Conservation (phyloP, 92 coral and sea anemone genomes). For the Heliopora coerulea region DNA sequence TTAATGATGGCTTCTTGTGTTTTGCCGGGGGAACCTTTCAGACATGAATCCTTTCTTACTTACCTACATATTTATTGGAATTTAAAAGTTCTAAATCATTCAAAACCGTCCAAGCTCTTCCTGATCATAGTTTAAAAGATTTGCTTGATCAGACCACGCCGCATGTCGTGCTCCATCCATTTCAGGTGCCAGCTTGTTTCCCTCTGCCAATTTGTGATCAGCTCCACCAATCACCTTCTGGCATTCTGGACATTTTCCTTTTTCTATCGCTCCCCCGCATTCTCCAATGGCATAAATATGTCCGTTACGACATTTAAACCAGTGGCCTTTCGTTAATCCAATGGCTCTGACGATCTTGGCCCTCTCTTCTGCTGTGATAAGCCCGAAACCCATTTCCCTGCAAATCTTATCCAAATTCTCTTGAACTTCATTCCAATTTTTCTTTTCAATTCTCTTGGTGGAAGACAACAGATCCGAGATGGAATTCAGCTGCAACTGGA, state of each 20-base stretch:
- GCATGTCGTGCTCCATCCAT: slow-evolving; percentile 65
- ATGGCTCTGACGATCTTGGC: slow-evolving; percentile 63
- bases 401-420: slow-evolving; percentile 49
- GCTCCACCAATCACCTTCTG: slow-evolving; percentile 57
- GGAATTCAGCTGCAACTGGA: slow-evolving; percentile 32
- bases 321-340: slow-evolving; percentile 66
- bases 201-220: slow-evolving; percentile 47
- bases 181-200: slow-evolving; percentile 69
- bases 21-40: too few species aligned
- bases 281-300: slow-evolving; percentile 70
- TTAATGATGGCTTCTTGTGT: too few species aligned
- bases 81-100: too few species aligned
- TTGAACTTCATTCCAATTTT: slow-evolving; percentile 42
- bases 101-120: slow-evolving; percentile 11
- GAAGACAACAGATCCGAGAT: slow-evolving; percentile 48
- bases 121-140: slow-evolving; percentile 58
- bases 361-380: slow-evolving; percentile 57
- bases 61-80: too few species aligned
- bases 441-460: slow-evolving; percentile 46
- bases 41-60: too few species aligned
- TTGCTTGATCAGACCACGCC: slow-evolving; percentile 65
- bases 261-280: slow-evolving; percentile 68
- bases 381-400: slow-evolving; percentile 41
- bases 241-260: slow-evolving; percentile 63
- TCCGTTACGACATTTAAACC: slow-evolving; percentile 79